A percentile compares a stretch with the other conserved stretches of the same genome.
These are phyloP conservation scores for Pterostichus niger DNA, from an alignment of 2,888 invertebrate genomes.

Conservation along the genomic window DNA sequence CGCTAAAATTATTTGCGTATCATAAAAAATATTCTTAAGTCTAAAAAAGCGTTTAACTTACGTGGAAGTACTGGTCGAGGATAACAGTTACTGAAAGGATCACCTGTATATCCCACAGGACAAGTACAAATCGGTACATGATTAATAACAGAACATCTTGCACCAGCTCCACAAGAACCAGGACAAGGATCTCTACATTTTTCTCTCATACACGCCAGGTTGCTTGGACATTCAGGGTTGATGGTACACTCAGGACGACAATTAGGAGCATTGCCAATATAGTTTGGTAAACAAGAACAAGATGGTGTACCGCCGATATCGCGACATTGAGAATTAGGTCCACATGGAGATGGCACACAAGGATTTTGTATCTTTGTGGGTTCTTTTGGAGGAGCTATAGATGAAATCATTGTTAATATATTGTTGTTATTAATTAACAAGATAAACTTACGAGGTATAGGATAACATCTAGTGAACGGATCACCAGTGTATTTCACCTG, in stretches of 20 bases:
- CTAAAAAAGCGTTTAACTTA: constrained; percentile 70
- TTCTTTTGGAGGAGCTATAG: constrained; percentile 70
- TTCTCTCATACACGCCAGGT: constrained; percentile 80
- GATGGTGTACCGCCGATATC: constrained; percentile 78
- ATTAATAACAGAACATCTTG: constrained; percentile 83
- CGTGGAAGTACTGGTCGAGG: constrained; percentile 75
- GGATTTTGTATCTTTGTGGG: constrained; percentile 77
- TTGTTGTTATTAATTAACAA: constrained; percentile 74
- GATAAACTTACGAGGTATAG: constrained; percentile 71
- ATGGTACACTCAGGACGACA: constrained; percentile 84
- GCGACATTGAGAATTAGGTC: constrained; percentile 82
- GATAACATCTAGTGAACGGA: constrained; percentile 80
- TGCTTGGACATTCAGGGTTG: constrained; percentile 81
- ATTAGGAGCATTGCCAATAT: constrained; percentile 82
- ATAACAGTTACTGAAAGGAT: constrained; percentile 82
- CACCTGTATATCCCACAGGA: constrained; percentile 81
- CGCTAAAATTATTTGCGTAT: constrained; percentile 49
- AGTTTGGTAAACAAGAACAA: constrained; percentile 81
- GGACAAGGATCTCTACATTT: constrained; percentile 82
- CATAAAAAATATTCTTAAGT: not conserved
- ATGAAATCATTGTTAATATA: too few relatives aligned
- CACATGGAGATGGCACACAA: constrained; percentile 80
- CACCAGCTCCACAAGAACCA: constrained; percentile 82
- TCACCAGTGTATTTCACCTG: constrained; percentile 81
- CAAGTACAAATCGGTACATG: constrained; percentile 86